Evolutionary conservation across 2,797 vertebrate species (phyloP).

Genomic region (Typhlichthys eigenmanni): DNA sequence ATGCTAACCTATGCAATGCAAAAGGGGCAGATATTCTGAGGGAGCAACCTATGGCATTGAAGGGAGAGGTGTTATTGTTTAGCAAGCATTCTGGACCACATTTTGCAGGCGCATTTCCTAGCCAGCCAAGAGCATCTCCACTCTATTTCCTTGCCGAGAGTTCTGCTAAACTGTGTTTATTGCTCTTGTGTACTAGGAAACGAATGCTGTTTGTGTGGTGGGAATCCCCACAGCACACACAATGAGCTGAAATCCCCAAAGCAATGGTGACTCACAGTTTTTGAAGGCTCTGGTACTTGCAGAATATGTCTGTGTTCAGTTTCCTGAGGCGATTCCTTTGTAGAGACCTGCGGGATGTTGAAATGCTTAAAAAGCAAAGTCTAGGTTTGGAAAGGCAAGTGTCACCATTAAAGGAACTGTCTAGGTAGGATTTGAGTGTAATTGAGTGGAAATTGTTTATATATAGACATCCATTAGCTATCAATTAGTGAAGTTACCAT

Average conservation of each 20-base stretch:
- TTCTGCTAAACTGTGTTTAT: neutral
- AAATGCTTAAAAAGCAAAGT: conserved; percentile 5
- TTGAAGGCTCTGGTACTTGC: conserved; percentile 83
- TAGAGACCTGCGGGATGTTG: conserved; percentile 81
- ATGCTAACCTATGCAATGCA: no score
- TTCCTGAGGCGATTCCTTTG: conserved; percentile 84
- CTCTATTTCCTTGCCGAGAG: neutral
- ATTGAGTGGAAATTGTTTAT: no score
- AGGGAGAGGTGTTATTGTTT: no score
- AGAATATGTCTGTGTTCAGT: conserved; percentile 84
- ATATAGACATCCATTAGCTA: no score
- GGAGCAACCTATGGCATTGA: no score
- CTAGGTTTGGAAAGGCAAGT: neutral
- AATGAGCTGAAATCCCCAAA: neutral
- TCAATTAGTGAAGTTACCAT: no score
- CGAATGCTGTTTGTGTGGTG: neutral
- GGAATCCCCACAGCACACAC: neutral
- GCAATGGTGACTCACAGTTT: conserved; percentile 84
- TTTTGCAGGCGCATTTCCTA: no score
- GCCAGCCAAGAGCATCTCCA: no score
- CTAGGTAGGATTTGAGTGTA: no score
- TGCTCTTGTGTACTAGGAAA: no score
- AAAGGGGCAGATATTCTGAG: no score
- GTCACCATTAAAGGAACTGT: neutral
- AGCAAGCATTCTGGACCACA: no score